A percentile compares a stretch with the other conserved stretches of the same genome.
Evolutionary conservation across 2,113 vertebrate genomes (phyloP).

Genomic region (Delphinus delphis): DNA sequence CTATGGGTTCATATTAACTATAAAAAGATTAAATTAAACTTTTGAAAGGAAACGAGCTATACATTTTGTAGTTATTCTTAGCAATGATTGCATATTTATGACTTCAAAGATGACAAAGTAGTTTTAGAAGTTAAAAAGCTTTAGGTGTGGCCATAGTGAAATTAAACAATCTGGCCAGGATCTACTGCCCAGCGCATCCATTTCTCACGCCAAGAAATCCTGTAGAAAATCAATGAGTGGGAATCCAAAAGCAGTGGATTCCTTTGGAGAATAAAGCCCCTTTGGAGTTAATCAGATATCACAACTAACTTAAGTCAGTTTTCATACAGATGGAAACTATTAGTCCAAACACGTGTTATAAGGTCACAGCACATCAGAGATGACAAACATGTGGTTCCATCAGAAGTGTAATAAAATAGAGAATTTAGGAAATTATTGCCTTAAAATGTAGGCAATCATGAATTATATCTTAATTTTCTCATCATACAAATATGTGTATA

Average conservation of each 20-base stretch:
- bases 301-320: not conserved
- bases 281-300: not conserved
- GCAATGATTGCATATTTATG: not conserved
- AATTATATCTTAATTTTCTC: not conserved
- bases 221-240: not conserved
- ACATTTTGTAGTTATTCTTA: not conserved
- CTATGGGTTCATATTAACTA: not conserved
- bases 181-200: accelerated
- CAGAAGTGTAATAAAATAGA: not conserved
- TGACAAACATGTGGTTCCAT: not conserved
- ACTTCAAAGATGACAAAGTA: not conserved
- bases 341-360: not conserved
- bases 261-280: not conserved
- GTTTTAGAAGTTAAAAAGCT: not conserved
- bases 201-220: not conserved
- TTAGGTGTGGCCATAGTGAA: not conserved
- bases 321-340: not conserved
- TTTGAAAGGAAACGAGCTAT: not conserved
- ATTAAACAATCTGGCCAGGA: not conserved
- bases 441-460: not conserved
- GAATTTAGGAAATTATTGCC: not conserved
- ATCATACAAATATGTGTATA: not conserved
- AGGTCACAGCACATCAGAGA: not conserved
- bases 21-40: not conserved
- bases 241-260: not conserved